These are phyloP conservation scores for Pitta sordida DNA, from an alignment of 2,113 vertebrate species.

Conservation along the genomic window DNA sequence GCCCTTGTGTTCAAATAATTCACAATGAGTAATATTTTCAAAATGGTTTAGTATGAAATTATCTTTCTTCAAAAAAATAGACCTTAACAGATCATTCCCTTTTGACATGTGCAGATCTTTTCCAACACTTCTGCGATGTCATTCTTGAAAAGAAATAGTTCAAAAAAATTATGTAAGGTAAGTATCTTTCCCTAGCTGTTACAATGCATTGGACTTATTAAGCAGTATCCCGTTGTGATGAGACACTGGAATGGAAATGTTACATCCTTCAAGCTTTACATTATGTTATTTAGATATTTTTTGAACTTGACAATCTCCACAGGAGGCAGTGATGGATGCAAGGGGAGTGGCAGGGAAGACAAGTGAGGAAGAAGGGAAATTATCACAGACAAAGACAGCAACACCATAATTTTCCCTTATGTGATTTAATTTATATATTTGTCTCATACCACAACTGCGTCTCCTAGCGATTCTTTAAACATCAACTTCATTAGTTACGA, in stretches of 20 bases:
- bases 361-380: not conserved
- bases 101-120: not conserved
- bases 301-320: slow-evolving; percentile 18
- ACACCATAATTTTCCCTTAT: not conserved
- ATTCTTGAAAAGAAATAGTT: not conserved
- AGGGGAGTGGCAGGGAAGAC: slow-evolving; percentile 7
- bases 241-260: not conserved
- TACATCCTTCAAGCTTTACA: not conserved
- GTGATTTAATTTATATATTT: slow-evolving; percentile 24
- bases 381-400: slow-evolving; percentile 4
- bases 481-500: slow-evolving; percentile 77
- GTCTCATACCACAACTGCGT: slow-evolving; percentile 25
- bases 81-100: not conserved
- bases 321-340: slow-evolving; percentile 8
- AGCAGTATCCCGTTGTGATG: not conserved
- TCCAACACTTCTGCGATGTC: not conserved
- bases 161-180: not conserved
- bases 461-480: slow-evolving; percentile 67
- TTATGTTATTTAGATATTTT: slow-evolving; percentile 38
- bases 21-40: not conserved
- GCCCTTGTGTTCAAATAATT: not conserved
- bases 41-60: not conserved
- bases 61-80: not conserved
- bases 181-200: not conserved
- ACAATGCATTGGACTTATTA: slow-evolving; percentile 21